phyloP scores from a whole-genome alignment of 2,888 invertebrate genomes.

The Zaprionus lineosus region DNA sequence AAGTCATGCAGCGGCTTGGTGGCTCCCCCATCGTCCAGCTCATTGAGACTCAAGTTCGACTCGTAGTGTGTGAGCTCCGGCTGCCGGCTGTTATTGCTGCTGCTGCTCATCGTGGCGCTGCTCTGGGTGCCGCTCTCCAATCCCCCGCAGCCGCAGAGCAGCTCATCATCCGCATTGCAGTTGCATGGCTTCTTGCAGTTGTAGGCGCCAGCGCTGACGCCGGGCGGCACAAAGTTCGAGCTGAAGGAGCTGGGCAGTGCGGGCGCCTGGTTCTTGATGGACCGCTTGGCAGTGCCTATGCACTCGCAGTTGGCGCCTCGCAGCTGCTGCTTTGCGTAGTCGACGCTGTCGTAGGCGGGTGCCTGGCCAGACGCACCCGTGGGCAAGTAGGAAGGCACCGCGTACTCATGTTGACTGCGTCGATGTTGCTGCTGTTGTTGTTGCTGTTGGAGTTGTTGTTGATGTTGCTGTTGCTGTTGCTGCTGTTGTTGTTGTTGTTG shows the following conservation, averaged over 20 bases:
- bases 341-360: conserved; percentile 77
- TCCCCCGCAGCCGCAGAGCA: conserved; percentile 68
- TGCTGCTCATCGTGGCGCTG: conserved; percentile 79
- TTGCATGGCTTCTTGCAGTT: conserved; percentile 80
- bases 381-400: conserved; percentile 80
- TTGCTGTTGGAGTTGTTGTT: conserved; percentile 12
- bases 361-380: conserved; percentile 43
- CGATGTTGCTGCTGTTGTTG: conserved; percentile 51
- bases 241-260: conserved; percentile 78
- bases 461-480: conserved; percentile 52
- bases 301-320: conserved; percentile 70
- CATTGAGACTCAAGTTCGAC: conserved; percentile 80
- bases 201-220: conserved; percentile 56
- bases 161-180: conserved; percentile 69
- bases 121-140: conserved; percentile 74
- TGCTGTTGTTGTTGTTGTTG: conserved; percentile 18
- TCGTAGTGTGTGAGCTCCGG: conserved; percentile 79
- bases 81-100: conserved; percentile 73
- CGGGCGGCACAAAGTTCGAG: conserved; percentile 79
- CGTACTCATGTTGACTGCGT: conserved; percentile 82
- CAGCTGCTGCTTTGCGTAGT: conserved; percentile 73
- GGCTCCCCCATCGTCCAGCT: conserved; percentile 64
- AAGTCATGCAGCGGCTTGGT: conserved; percentile 65
- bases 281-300: conserved; percentile 62
- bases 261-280: conserved; percentile 29